Evolutionary conservation across 2,797 vertebrate species (phyloP), one percentile per base, ranked within the genome.

Genomic region (Typhlichthys eigenmanni): DNA sequence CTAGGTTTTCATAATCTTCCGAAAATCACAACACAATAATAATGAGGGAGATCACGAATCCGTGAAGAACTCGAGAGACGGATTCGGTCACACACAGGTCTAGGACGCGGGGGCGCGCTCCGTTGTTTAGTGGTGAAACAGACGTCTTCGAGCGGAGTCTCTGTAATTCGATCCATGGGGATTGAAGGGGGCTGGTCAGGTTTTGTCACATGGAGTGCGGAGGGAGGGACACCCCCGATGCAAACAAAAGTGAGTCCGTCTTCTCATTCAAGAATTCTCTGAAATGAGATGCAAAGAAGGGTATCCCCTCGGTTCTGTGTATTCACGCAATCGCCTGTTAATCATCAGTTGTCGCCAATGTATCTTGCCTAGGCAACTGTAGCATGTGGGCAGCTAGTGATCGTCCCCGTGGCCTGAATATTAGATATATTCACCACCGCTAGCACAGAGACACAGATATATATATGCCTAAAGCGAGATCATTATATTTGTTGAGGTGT

Each of bases 81-180:
- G 62, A 66, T 65, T 73, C 69, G 64, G 68, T 74, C 75, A 66
- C 66, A 66, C 66, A 64, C 34, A 9, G 72, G 76, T 73, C 71
- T 64, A 58, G 58, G 69, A 74, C 80, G 74, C 84, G 82, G 76
- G 78, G 76, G 85, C 86, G 85, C 84, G 81, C 86, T 79, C 71
- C 50, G 84, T 84, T 83, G 84, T 88, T 86, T 9, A 63, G 50
- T 16, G 47, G 70, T 48, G 63, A 72, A 85, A 84, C 88, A 83
- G 88, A 89, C 83, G 88, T 84, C 88, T 83, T 65, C 48, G 75
- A 68, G 78, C 53, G 64, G 63, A 83, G 80, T 68, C 81, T 85
- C 72, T 59, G 92, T 90, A 92, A 93, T 62, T 83, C 77, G 89
- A 93, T 90, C 88, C 85, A 87, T 88, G 88, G 89, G 89, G 90